A percentile compares a stretch with the other conserved stretches of the same genome.
phyloP scores from a whole-genome alignment of 2,113 vertebrate genomes.

The human (Homo sapiens) region GRCh38 chr5:116160001-116160500 shows the following conservation, averaged over 20 bases:
- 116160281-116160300: not conserved
- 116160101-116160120: not conserved
- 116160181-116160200: not conserved
- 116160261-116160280: not conserved
- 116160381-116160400: not conserved
- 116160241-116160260: not conserved
- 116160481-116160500: not conserved
- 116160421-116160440: constrained; percentile 21
- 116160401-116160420: not conserved
- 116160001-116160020: not conserved
- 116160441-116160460: constrained; percentile 24
- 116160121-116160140: not conserved
- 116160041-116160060: not conserved
- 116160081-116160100: not conserved
- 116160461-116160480: not conserved
- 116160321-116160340: not conserved
- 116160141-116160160: not conserved
- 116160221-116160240: not conserved
- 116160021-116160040: not conserved
- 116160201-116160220: not conserved
- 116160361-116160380: not conserved
- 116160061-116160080: not conserved
- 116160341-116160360: not conserved
- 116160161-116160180: not conserved
- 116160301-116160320: not conserved